phyloP scores from a whole-genome alignment of 2,888 invertebrate species.

The Coelinius sp. region DNA sequence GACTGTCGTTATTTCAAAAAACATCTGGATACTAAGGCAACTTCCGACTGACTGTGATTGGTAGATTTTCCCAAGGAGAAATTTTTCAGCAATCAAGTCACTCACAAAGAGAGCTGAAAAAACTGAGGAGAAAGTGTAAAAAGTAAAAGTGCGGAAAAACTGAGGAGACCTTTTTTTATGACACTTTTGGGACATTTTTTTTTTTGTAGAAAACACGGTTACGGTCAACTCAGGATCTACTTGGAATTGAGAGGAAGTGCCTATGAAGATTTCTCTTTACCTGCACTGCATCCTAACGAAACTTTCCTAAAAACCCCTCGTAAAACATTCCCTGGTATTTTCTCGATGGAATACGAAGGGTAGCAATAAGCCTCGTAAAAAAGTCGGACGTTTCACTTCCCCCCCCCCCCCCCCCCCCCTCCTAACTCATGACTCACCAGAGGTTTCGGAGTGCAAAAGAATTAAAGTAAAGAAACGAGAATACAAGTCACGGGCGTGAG shows the following conservation, averaged over 20 bases:
- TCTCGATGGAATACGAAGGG: slow-evolving; percentile 42
- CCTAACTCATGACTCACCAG: neutral
- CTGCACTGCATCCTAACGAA: neutral
- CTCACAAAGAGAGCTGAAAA: neutral
- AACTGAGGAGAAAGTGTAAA: neutral
- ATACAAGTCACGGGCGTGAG: slow-evolving; percentile 34
- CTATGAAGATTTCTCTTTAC: slow-evolving; percentile 27
- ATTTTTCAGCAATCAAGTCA: neutral
- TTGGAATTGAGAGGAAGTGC: neutral
- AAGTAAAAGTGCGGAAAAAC: slow-evolving; percentile 40
- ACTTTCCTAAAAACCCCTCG: neutral
- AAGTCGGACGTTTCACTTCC: slow-evolving; percentile 44
- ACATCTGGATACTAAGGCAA: slow-evolving; percentile 51
- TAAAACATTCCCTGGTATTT: slow-evolving; percentile 28
- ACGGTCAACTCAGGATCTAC: neutral
- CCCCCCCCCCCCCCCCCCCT: slow-evolving; percentile 24
- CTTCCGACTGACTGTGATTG: slow-evolving; percentile 45
- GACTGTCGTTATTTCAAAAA: slow-evolving; percentile 53
- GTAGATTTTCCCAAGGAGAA: neutral
- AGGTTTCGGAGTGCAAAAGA: slow-evolving; percentile 17
- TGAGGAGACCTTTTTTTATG: slow-evolving; percentile 44
- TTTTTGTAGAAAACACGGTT: neutral
- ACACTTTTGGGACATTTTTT: neutral
- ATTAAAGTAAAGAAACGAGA: slow-evolving; percentile 36
- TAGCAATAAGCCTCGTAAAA: slow-evolving; percentile 23